phyloP scores from a whole-genome alignment of 2,113 vertebrate genomes.

The Cairina moschata region DNA sequence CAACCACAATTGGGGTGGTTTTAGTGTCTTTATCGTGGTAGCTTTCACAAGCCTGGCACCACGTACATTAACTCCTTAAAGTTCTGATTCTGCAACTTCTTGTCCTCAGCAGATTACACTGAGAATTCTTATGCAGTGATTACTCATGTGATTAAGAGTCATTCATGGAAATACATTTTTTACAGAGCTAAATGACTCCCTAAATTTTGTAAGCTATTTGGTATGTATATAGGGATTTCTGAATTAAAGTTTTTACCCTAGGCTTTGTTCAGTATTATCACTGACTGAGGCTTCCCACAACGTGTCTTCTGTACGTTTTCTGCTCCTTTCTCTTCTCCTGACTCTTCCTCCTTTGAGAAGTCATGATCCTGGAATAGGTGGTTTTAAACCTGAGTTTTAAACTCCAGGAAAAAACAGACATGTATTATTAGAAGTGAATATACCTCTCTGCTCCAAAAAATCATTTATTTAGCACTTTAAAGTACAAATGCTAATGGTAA shows the following conservation, averaged over 20 bases:
- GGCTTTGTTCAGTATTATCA: not conserved
- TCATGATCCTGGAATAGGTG: not conserved
- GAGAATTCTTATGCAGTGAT: not conserved
- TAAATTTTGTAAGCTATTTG: not conserved
- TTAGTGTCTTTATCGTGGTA: not conserved
- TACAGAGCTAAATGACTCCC: not conserved
- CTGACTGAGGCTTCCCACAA: not conserved
- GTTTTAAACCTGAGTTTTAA: not conserved
- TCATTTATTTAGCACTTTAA: not conserved
- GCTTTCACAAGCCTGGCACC: not conserved
- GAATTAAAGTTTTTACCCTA: not conserved
- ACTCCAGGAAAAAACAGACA: not conserved
- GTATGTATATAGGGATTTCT: not conserved
- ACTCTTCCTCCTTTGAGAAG: not conserved
- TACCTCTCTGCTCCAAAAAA: not conserved
- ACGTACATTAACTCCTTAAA: not conserved
- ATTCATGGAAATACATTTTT: not conserved
- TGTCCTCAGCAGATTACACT: not conserved
- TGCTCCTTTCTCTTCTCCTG: not conserved
- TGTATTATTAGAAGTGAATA: not conserved
- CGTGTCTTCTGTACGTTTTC: not conserved
- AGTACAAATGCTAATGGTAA: not conserved
- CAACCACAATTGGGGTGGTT: not conserved
- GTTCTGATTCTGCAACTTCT: not conserved
- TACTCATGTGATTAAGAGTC: not conserved